Base-by-base conservation (phyloP, 2,113 vertebrate genomes). In the Pantherophis guttatus region DNA sequence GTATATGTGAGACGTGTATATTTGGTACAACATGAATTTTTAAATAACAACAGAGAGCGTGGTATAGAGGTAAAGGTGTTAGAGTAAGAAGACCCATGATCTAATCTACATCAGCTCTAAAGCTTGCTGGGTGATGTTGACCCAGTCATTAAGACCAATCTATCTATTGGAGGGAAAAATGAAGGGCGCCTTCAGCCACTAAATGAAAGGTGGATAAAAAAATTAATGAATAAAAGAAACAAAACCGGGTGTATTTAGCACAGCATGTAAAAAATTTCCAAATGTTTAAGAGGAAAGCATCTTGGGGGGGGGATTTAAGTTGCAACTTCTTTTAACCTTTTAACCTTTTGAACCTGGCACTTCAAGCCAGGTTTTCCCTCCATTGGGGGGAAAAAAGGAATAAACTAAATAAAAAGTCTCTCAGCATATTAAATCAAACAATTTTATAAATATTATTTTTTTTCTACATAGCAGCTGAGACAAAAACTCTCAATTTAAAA, bases 191-290 rank as follows among this genome's bases (percentile, higher is more conserved):
- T 33, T 75, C 13, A 75, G n/a, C 15, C 33, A 19, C 1, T 19
- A 75, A 75, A 19, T 39, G n/a, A 39, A 17, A 75, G n/a, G 6
- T 75, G 70, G n/a, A 75, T 33, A 17, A 75, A 75, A 70, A 75
- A 33, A 75, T 3, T 65, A 33, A 75, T 93, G 94, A 89, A 53
- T 23, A 95, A 87, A 96, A 96, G 65, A 33, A 75, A 93, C 93
- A 96, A 96, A 96, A 62, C 59, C 87, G 92, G 75, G 94, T 94
- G 93, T 93, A 91, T 91, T 94, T 94, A 95, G 94, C 91, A 57
- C 92, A 93, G 86, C 94, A 92, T 94, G 93, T n/a, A 17, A 52
- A 92, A 50, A n/a, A 91, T 48, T 59, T 92, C n/a, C 39, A 62
- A 87, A 58, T 87, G 12, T 86, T 91, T 86, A 55, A 87, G 55